These are phyloP conservation scores for Eospalax fontanierii DNA, from an alignment of 2,797 vertebrate genomes.

Conservation along the genomic window DNA sequence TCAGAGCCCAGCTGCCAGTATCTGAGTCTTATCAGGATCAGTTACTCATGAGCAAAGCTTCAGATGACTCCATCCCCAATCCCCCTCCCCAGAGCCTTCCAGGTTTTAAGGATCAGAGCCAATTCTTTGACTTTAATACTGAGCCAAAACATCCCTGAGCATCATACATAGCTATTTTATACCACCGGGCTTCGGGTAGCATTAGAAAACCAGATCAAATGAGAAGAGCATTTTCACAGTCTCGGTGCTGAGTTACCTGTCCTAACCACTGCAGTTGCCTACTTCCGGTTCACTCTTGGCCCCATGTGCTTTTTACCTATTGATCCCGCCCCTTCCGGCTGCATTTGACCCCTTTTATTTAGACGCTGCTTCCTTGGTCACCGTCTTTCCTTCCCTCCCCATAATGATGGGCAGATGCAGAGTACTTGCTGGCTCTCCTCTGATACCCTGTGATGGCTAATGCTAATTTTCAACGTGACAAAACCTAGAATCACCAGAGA, in stretches of 20 bases:
- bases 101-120: neutral
- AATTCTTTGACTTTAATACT: neutral
- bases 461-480: too few relatives aligned
- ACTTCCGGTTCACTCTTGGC: neutral
- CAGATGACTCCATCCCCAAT: neutral
- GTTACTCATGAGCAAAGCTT: neutral
- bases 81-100: neutral
- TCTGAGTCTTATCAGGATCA: neutral
- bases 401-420: neutral
- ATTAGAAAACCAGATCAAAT: constrained; percentile 16
- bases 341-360: neutral
- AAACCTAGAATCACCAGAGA: too few relatives aligned
- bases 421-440: too few relatives aligned
- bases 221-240: neutral
- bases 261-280: neutral
- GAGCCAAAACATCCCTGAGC: neutral
- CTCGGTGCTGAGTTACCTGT: neutral
- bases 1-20: neutral
- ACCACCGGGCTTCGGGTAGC: neutral
- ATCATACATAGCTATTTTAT: neutral
- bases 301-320: neutral
- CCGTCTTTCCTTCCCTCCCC: neutral
- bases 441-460: too few relatives aligned
- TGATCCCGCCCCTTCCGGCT: neutral
- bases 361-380: neutral